Conservation (phyloP, 2,888 invertebrate genomes). For the Orthonevra nobilis region DNA sequence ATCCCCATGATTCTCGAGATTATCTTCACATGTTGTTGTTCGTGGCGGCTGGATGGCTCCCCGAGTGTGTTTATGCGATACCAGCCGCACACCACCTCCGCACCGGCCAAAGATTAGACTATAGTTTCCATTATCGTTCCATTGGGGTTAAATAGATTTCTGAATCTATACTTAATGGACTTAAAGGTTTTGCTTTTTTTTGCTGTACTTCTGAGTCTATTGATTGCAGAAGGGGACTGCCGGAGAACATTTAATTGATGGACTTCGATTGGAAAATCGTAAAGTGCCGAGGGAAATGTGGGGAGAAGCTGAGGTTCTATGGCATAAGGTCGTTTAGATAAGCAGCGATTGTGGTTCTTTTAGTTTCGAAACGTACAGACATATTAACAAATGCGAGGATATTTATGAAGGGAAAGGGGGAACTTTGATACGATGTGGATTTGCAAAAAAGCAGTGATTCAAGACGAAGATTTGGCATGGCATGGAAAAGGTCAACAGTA, state of each 20-base stretch:
- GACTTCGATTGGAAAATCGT: slow-evolving; percentile 46
- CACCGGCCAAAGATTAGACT: slow-evolving; percentile 19
- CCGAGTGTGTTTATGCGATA: not conserved
- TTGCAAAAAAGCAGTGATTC: slow-evolving; percentile 20
- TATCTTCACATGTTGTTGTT: slow-evolving; percentile 28
- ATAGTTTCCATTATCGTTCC: slow-evolving; percentile 48
- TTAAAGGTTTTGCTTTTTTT: slow-evolving; percentile 6
- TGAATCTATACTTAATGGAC: slow-evolving; percentile 25
- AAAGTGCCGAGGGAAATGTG: not conserved
- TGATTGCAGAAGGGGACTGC: not conserved
- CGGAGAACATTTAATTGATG: slow-evolving; percentile 32
- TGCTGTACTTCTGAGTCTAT: not conserved
- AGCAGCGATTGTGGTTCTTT: slow-evolving; percentile 28
- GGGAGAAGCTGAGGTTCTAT: slow-evolving; percentile 4
- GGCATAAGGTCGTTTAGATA: slow-evolving; percentile 29
- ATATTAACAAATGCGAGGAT: not conserved
- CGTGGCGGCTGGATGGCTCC: not conserved
- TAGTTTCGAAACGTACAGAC: not conserved
- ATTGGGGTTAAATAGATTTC: slow-evolving; percentile 39
- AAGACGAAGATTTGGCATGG: slow-evolving; percentile 13
- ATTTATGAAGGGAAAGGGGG: not conserved
- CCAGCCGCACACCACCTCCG: not conserved
- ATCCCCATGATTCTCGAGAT: slow-evolving; percentile 33
- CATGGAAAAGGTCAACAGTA: slow-evolving; percentile 25
- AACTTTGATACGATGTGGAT: slow-evolving; percentile 10